Conservation (phyloP, 92 coral and sea anemone genomes). For the Palythoa heliodiscus region DNA sequence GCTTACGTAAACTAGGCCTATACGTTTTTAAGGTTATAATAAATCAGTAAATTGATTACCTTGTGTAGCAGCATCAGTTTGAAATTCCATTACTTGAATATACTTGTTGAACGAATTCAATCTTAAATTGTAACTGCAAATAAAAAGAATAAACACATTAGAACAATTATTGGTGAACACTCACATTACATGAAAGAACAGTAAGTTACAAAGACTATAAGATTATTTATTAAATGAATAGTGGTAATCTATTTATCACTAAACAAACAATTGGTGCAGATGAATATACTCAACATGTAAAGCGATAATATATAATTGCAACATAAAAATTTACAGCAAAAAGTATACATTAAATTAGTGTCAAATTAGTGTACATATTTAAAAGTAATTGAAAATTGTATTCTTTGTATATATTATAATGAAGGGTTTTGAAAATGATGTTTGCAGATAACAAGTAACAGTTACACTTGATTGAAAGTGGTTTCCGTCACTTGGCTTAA, state of each 20-base stretch:
- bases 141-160: not conserved
- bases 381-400: conserved; percentile 9
- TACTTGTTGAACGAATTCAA: too few species aligned
- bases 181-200: not conserved
- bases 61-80: too few species aligned
- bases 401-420: conserved; percentile 7
- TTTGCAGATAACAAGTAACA: not conserved
- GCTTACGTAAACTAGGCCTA: not conserved
- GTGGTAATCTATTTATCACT: conserved; percentile 7
- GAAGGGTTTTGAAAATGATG: not conserved
- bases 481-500: conserved; percentile 9
- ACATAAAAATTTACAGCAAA: conserved; percentile 12
- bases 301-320: conserved; percentile 4
- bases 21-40: not conserved
- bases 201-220: conserved; percentile 4
- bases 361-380: conserved; percentile 6
- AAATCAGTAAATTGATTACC: too few species aligned
- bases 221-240: conserved; percentile 3
- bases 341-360: conserved; percentile 4
- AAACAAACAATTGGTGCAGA: conserved; percentile 7
- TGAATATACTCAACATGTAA: not conserved
- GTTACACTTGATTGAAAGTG: conserved; percentile 16
- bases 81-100: too few species aligned
- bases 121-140: too few species aligned
- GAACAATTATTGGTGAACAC: not conserved